Conservation (phyloP, 2,888 invertebrate genomes). For the Pristionchus japonicus region DNA sequence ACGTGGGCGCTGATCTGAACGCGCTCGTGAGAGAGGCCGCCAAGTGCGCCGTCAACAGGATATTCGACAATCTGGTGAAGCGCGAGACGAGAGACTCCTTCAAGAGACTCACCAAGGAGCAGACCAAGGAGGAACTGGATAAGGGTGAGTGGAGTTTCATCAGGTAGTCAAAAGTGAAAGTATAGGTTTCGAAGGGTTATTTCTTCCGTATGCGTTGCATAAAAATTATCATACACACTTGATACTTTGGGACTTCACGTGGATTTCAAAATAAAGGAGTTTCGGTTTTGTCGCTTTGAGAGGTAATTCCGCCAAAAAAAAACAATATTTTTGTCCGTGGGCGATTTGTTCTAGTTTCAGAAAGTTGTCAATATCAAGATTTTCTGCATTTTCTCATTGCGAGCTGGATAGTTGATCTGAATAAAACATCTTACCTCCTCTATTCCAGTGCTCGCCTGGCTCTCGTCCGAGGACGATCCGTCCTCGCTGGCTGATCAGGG, state of each 20-base stretch:
- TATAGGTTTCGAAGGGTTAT: background rate
- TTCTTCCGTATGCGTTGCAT: background rate
- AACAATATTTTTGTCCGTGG: too few relatives aligned
- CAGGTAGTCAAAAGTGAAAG: background rate
- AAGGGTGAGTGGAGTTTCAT: conserved; percentile 50
- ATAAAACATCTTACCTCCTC: too few relatives aligned
- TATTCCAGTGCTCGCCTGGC: conserved; percentile 63
- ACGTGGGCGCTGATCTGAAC: conserved; percentile 86
- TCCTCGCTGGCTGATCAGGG: conserved; percentile 54
- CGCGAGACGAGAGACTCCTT: conserved; percentile 50
- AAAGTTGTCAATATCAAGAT: too few relatives aligned
- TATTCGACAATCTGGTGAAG: conserved; percentile 64
- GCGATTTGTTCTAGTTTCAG: too few relatives aligned
- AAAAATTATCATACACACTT: too few relatives aligned
- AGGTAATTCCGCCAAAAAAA: too few relatives aligned
- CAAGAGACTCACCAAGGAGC: conserved; percentile 56
- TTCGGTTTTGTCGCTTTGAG: too few relatives aligned
- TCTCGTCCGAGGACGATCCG: conserved; percentile 66
- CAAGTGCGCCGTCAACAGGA: conserved; percentile 85
- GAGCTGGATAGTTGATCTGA: too few relatives aligned
- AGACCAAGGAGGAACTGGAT: conserved; percentile 62
- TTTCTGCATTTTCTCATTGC: too few relatives aligned
- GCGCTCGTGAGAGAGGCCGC: conserved; percentile 86
- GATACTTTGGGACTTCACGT: too few relatives aligned
- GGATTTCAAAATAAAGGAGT: too few relatives aligned